phyloP scores from a whole-genome alignment of 23 tunicate species.

The Ascidia mentula region DNA sequence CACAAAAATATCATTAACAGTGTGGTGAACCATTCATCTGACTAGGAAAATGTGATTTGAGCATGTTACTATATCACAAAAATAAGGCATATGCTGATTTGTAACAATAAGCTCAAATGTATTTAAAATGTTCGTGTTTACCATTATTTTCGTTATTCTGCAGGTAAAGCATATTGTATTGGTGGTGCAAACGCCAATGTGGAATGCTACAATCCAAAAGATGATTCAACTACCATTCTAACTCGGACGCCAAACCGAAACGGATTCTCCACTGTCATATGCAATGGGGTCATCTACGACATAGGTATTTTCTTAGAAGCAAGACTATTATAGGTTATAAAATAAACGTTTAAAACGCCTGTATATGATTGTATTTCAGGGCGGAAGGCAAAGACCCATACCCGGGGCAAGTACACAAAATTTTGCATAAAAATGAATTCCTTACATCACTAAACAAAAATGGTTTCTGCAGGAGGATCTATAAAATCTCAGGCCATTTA shows the following conservation, averaged over 20 bases:
- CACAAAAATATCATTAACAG: no score
- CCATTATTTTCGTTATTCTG: neutral
- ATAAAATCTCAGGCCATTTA: slow-evolving; percentile 12
- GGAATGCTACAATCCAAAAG: slow-evolving; percentile 43
- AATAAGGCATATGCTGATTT: no score
- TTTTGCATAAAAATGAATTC: neutral
- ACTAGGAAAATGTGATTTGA: no score
- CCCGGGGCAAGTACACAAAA: slow-evolving; percentile 1
- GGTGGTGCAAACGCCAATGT: slow-evolving; percentile 37
- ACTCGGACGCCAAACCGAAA: slow-evolving; percentile 49
- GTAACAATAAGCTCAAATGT: no score
- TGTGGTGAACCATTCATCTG: no score
- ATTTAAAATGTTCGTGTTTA: no score
- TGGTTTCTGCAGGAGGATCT: slow-evolving; percentile 11
- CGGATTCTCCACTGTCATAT: slow-evolving; percentile 43
- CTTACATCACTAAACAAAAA: no score
- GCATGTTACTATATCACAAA: no score
- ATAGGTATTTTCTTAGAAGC: no score
- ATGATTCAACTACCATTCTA: slow-evolving; percentile 10
- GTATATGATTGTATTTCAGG: slow-evolving; percentile 16
- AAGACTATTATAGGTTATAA: neutral
- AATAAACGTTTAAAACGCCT: neutral
- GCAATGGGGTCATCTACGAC: slow-evolving; percentile 49
- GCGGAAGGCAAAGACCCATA: slow-evolving; percentile 11
- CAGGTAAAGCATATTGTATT: slow-evolving; percentile 26